Conservation (phyloP, 1,140 invertebrate species). For the Monochamus saltuarius region DNA sequence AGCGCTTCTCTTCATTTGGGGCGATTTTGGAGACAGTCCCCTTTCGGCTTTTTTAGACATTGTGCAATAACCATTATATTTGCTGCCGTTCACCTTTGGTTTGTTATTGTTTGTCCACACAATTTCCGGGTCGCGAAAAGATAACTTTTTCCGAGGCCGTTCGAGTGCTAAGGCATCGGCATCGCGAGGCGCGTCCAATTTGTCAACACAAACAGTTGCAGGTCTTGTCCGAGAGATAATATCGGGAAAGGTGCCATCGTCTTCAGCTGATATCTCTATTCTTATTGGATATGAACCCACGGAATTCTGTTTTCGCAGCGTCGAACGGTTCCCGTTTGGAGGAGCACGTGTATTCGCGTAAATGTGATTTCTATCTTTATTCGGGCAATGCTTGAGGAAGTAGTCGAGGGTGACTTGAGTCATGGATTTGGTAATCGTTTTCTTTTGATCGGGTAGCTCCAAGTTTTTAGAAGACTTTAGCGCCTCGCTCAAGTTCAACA, state of each 20-base stretch:
- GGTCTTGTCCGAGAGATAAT: conserved; percentile 51
- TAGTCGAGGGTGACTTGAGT: conserved; percentile 48
- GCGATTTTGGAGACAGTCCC: no score
- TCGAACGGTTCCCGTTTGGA: conserved; percentile 7
- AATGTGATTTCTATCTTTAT: conserved; percentile 29
- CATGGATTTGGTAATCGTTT: conserved; percentile 34
- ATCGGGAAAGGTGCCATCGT: conserved; percentile 28
- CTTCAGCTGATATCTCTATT: conserved; percentile 42
- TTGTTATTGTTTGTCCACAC: conserved; percentile 38
- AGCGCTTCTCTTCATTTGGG: conserved; percentile 22
- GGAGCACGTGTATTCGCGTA: conserved; percentile 16
- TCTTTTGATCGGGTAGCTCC: conserved; percentile 26
- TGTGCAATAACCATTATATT: no score
- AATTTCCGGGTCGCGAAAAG: conserved; percentile 82
- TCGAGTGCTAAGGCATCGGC: conserved; percentile 56
- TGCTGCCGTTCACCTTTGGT: background rate
- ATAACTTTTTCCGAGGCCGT: conserved; percentile 78
- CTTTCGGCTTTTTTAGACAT: no score
- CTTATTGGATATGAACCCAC: conserved; percentile 45
- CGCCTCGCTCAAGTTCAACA: conserved; percentile 42
- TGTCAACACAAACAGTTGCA: conserved; percentile 52
- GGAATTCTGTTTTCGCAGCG: conserved; percentile 48
- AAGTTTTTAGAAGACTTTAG: conserved; percentile 36
- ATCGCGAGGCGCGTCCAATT: conserved; percentile 45
- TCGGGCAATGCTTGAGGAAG: conserved; percentile 43